These are phyloP conservation scores for Oophaga pumilio DNA, from an alignment of 2,113 vertebrate species.

Conservation along the genomic window DNA sequence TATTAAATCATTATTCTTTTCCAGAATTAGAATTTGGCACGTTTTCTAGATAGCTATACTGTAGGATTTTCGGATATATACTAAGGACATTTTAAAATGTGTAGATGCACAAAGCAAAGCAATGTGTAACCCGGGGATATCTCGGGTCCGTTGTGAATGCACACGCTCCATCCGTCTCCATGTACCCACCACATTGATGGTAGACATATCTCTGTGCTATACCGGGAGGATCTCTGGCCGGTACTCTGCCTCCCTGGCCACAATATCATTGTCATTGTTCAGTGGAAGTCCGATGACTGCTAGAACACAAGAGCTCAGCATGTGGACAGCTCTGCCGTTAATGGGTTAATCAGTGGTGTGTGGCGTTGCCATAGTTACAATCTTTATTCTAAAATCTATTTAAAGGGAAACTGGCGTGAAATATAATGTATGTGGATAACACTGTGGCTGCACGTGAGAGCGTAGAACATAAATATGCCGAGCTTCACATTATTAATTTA, in stretches of 20 bases:
- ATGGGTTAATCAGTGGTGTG: constrained; percentile 48
- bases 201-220: background rate
- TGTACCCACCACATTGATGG: too few species aligned
- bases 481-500: background rate
- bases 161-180: background rate
- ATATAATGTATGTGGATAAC: constrained; percentile 20
- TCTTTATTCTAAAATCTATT: constrained; percentile 36
- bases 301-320: background rate
- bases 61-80: background rate
- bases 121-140: background rate
- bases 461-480: background rate
- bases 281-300: background rate
- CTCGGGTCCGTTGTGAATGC: background rate
- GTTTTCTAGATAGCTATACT: background rate
- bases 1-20: too few species aligned
- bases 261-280: background rate
- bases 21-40: background rate
- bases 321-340: constrained; percentile 4
- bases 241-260: background rate
- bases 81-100: background rate
- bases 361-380: constrained; percentile 33
- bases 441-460: background rate
- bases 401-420: constrained; percentile 29
- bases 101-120: background rate
- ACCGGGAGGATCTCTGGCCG: background rate